Evolutionary conservation across 2,113 vertebrate species (phyloP).

Genomic region (Ctenomys sociabilis): DNA sequence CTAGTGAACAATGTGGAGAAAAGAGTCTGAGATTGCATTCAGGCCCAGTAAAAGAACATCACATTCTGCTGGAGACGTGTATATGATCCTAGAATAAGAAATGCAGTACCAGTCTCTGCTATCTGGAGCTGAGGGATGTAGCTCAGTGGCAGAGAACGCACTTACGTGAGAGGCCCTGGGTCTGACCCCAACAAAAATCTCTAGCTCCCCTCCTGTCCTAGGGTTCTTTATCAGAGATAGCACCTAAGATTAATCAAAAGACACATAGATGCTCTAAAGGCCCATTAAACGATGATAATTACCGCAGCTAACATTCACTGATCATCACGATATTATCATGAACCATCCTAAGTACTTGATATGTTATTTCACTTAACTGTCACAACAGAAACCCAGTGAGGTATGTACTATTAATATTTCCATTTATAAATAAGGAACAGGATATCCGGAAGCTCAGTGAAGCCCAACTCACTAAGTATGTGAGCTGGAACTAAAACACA

Average conservation of each 20-base stretch:
- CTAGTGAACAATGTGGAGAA: background rate
- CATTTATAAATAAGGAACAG: constrained; percentile 11
- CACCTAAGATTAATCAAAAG: background rate
- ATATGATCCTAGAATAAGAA: background rate
- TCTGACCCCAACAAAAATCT: background rate
- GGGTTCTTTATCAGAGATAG: background rate
- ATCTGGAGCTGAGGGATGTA: background rate
- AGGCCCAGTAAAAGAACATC: background rate
- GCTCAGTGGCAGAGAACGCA: background rate
- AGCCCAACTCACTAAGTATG: background rate
- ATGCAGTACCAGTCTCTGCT: background rate
- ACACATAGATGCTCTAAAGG: background rate
- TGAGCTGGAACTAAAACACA: background rate
- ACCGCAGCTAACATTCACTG: background rate
- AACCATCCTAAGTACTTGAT: background rate
- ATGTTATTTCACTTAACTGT: background rate
- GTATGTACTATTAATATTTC: background rate
- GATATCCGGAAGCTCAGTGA: background rate
- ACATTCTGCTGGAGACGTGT: background rate
- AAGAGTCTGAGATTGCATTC: background rate
- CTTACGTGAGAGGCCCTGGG: too few relatives aligned
- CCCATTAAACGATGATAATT: background rate
- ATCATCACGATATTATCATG: constrained; percentile 1
- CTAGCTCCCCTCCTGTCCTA: background rate
- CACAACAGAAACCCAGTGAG: background rate